Base-by-base conservation (phyloP, 2,888 invertebrate genomes). In the Cephus nigrinus region DNA sequence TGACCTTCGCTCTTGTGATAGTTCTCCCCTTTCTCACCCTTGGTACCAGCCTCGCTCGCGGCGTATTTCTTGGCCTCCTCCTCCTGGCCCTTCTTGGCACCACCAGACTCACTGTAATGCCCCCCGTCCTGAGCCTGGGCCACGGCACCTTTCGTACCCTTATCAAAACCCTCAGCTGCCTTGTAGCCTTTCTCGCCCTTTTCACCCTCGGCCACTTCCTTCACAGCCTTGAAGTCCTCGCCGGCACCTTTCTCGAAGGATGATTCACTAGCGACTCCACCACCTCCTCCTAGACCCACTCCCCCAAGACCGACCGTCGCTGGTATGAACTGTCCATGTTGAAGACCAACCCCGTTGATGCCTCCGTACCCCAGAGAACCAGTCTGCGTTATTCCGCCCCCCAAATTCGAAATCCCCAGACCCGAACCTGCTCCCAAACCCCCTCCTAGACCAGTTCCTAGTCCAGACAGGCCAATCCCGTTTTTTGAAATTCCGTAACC, bases 1-100 rank as follows among this genome's bases (percentile, higher is more conserved):
- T 93, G 94, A 71, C 92, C 93, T 35, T 92, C 92, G 71, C 92
- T 92, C 86, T 93, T 92, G 30, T 92, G 92, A 32, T 92, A 93
- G 75, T 90, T 92, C 0, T 92, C 86, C 0, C 92, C 92, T 3
- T 93, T 91, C 3, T 92, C 92, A 76, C 92, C 90, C 32, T 91
- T 92, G 4, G 90, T 90, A 30, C 91, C 86, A 4, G 91, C 91
- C 85, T 93, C 91, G 23, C 92, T 92, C 77, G 92, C 88, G 1
- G 91, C 92, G 81, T 92, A 93, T 91, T 73, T 90, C 88, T 33
- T 84, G 81, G 15, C 91, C 92, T 78, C 90, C 85, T 79, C 92
- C 90, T 73, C 90, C 87, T 15, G 85, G 80, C 40, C 91, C 90
- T 3, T 86, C 82, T 55, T 87, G 81, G 81, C 92, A 92, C 78